Evolutionary conservation across 1,140 invertebrate species (phyloP).

Genomic region (Reticulitermes speratus): DNA sequence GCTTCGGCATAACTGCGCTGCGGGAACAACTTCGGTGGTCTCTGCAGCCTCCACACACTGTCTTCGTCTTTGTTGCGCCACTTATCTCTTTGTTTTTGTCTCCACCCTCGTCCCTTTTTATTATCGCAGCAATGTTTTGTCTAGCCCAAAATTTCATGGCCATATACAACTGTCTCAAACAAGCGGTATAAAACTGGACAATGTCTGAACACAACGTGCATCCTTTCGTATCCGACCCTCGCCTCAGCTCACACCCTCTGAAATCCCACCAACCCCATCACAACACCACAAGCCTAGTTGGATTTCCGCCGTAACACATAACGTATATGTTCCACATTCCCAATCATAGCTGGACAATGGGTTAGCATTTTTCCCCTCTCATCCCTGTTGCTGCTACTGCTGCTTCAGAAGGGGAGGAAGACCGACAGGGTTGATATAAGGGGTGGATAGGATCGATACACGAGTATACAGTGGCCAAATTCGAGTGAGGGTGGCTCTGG

Average conservation of each 20-base stretch:
- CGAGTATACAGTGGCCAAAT: constrained; percentile 17
- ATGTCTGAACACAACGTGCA: background rate
- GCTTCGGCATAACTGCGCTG: background rate
- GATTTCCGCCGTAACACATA: background rate
- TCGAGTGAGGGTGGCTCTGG: background rate
- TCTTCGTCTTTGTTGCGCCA: background rate
- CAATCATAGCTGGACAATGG: background rate
- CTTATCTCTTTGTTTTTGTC: background rate
- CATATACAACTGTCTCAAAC: constrained; percentile 15
- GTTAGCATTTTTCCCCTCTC: constrained; percentile 18
- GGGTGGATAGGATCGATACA: constrained; percentile 9
- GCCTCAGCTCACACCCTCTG: too few species aligned
- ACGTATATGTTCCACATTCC: constrained; percentile 4
- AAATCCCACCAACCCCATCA: too few species aligned
- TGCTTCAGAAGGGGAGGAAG: constrained; percentile 16
- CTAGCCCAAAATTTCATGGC: constrained; percentile 4
- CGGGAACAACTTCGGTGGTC: background rate
- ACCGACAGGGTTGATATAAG: constrained; percentile 10
- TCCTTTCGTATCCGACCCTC: background rate
- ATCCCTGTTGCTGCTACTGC: background rate
- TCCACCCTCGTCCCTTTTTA: background rate
- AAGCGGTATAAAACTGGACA: background rate
- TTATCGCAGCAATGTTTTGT: background rate
- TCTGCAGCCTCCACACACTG: background rate
- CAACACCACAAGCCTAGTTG: background rate